Evolutionary conservation across 2,113 vertebrate genomes (phyloP), one percentile per base, ranked within the genome.

Genomic region (mouse (Mus musculus)): DNA sequence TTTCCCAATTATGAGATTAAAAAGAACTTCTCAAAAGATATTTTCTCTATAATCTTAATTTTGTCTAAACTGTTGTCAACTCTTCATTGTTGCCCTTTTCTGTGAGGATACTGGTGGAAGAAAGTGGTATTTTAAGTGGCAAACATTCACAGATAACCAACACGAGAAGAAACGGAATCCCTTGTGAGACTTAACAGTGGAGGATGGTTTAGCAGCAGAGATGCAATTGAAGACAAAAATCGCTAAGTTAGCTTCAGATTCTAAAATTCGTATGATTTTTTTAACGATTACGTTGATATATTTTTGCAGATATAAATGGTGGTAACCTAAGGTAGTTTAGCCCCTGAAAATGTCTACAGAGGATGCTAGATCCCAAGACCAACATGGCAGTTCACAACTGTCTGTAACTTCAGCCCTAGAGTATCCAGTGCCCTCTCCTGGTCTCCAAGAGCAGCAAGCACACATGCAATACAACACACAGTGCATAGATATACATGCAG

Each of bases 111-210:
- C 96, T 98, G 96, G 98, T 98, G 97, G 97, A 97, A 97, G 88
- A 96, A 97, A 97, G 97, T 96, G 59, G 86, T 69, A 26, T 96
- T 97, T 95, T 80, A 97, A 97, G 97, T 97, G 95, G 97, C 96
- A 98, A 1, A 59, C 97, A 97, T 98, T 98, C 98, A 98, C 95
- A 97, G 98, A 97, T 97, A 98, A 98, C 87, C 61, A 63, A 63
- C 59, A 61, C 59, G 11, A 65, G 26, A 24, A 28, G 22, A 65
- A 65, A 28, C 9, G 3, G 26, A 65, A 10, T 71, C 10, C 14
- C 11, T 93, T 69, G 61, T 2, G 63, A 59, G 81, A 22, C 39
- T 46, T 33, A 61, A 7, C 7, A 16, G 33, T 33, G 52, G 14
- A 82, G 10, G 10, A 19, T 67, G 5, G 1, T 63, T 82, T 89